phyloP scores from a whole-genome alignment of 1,140 invertebrate species.

The Sesamia nonagrioides region DNA sequence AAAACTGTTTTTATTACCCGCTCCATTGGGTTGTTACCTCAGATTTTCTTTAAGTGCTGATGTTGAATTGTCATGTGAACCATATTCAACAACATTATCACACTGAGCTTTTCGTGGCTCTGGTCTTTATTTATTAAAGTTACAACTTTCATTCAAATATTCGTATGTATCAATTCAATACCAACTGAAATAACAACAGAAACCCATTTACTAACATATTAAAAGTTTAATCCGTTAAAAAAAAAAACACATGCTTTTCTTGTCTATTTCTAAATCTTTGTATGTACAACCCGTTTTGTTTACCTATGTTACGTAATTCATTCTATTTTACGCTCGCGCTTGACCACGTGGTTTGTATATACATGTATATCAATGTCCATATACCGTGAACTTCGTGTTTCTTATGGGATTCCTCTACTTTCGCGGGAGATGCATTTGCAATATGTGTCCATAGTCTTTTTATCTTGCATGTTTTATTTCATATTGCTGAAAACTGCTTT shows the following conservation, averaged over 20 bases:
- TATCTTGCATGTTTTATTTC: background rate
- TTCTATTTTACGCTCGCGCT: conserved; percentile 24
- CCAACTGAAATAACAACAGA: conserved; percentile 15
- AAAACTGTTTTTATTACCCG: conserved; percentile 10
- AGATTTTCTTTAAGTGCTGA: background rate
- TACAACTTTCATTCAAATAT: background rate
- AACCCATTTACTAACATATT: conserved; percentile 3
- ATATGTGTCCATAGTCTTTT: background rate
- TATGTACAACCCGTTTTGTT: conserved; percentile 42
- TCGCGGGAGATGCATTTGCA: background rate
- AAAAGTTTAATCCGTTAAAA: background rate
- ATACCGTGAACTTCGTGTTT: conserved; percentile 18
- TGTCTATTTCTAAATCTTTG: conserved; percentile 4
- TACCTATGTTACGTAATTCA: conserved; percentile 32
- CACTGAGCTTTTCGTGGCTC: background rate
- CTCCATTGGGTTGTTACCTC: background rate
- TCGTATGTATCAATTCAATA: background rate
- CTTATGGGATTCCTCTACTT: conserved; percentile 16
- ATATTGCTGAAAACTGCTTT: too few species aligned
- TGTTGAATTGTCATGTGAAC: background rate
- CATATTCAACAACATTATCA: background rate
- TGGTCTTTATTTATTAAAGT: background rate
- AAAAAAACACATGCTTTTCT: conserved; percentile 28
- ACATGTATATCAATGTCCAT: conserved; percentile 29
- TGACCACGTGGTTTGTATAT: conserved; percentile 37